Evolutionary conservation across 53 echinoderm and acorn worm species (phyloP).

Genomic region (Arbacia lixula): DNA sequence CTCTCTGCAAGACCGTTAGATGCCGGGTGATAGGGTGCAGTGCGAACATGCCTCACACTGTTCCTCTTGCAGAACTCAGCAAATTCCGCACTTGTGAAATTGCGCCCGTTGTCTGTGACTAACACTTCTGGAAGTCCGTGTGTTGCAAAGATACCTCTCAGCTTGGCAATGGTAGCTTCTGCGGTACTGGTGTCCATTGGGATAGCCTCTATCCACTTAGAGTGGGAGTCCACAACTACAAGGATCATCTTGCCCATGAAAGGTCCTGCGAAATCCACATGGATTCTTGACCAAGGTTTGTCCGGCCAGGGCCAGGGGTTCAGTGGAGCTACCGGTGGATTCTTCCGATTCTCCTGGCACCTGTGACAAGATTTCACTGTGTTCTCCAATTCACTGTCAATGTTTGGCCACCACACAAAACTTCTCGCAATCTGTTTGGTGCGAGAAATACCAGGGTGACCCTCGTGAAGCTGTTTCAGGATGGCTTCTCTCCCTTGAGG

Average conservation of each 20-base stretch:
- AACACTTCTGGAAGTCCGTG: conserved; percentile 46
- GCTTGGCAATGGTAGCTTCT: background rate
- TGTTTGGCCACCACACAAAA: conserved; percentile 60
- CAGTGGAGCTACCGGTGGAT: conserved; percentile 47
- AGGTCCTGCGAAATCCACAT: conserved; percentile 56
- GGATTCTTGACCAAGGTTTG: conserved; percentile 56
- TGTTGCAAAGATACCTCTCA: conserved; percentile 41
- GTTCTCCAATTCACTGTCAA: conserved; percentile 41
- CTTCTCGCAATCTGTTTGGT: conserved; percentile 41
- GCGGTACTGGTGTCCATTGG: conserved; percentile 56
- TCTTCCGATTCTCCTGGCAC: conserved; percentile 42
- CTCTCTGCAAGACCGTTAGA: conserved; percentile 47
- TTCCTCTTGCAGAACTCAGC: conserved; percentile 45
- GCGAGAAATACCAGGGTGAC: conserved; percentile 57
- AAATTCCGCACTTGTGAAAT: conserved; percentile 54
- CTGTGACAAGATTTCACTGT: conserved; percentile 28
- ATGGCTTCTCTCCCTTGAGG: conserved; percentile 39
- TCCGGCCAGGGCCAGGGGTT: conserved; percentile 63
- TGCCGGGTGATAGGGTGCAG: conserved; percentile 54
- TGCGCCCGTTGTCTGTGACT: conserved; percentile 55
- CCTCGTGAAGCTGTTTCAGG: conserved; percentile 55
- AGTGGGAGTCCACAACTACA: conserved; percentile 60
- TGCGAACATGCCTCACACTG: conserved; percentile 8
- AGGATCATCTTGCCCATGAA: conserved; percentile 33
- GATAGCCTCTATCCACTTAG: conserved; percentile 57